Conservation (phyloP, 2,797 vertebrate genomes). For the Gadopsis marmoratus region DNA sequence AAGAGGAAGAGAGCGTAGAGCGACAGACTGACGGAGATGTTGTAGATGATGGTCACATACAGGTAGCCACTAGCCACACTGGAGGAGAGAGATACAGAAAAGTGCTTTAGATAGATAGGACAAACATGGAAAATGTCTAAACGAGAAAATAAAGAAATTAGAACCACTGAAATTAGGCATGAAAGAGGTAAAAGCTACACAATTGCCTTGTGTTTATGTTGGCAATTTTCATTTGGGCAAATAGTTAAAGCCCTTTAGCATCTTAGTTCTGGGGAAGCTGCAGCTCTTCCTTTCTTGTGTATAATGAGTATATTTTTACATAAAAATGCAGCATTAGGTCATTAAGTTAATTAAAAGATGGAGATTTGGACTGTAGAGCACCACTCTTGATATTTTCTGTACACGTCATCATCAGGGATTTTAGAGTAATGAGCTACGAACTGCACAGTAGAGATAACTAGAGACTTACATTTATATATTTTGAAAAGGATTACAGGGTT, state of each 20-base stretch:
- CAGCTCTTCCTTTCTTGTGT: background rate
- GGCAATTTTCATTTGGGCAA: background rate
- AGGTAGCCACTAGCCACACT: slow-evolving; percentile 97
- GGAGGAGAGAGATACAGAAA: slow-evolving; percentile 32
- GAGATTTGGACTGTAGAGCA: background rate
- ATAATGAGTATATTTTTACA: background rate
- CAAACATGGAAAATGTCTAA: background rate
- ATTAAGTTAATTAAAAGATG: background rate
- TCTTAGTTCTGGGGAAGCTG: background rate
- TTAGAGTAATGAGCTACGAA: background rate
- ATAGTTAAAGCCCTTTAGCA: background rate
- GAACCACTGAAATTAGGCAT: background rate
- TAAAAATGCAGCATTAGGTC: background rate
- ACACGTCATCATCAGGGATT: background rate
- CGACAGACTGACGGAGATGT: slow-evolving; percentile 97
- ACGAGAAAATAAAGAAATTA: background rate
- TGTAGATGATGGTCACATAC: slow-evolving; percentile 97
- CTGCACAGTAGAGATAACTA: background rate
- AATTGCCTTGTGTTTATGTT: background rate
- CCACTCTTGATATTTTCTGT: background rate
- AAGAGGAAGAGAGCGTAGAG: slow-evolving; percentile 99
- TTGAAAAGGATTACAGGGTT: background rate
- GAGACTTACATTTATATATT: background rate
- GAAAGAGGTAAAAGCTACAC: background rate
- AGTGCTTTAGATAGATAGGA: background rate